Conservation (phyloP, 2,113 vertebrate genomes). For the Phylloscopus whistleri region DNA sequence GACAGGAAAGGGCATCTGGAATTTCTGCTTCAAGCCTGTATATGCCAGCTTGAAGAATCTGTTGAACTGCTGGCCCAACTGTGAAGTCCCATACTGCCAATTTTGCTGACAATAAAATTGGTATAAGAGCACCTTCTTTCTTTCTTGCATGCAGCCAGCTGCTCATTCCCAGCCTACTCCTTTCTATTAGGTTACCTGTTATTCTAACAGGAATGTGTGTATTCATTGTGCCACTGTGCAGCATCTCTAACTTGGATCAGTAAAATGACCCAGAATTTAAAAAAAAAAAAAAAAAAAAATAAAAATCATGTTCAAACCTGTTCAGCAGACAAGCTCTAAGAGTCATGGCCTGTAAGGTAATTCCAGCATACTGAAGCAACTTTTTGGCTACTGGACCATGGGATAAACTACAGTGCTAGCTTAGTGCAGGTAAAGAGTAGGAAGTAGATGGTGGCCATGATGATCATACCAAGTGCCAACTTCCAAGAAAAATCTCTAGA, state of each 20-base stretch:
- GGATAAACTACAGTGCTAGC: not conserved
- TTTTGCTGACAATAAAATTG: not conserved
- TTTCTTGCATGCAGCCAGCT: not conserved
- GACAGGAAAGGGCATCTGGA: not conserved
- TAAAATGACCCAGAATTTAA: not conserved
- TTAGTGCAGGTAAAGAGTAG: not conserved
- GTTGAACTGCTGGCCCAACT: not conserved
- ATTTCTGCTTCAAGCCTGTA: not conserved
- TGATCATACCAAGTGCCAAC: not conserved
- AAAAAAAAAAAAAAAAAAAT: not conserved
- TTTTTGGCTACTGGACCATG: not conserved
- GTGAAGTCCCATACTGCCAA: not conserved
- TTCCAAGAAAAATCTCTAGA: not conserved
- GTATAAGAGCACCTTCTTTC: not conserved
- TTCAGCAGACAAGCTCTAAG: not conserved
- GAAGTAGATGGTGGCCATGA: not conserved
- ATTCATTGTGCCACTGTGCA: not conserved
- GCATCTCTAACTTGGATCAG: not conserved
- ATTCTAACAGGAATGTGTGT: not conserved
- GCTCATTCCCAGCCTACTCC: not conserved
- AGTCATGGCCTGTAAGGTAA: not conserved
- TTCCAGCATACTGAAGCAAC: not conserved
- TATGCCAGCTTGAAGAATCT: not conserved
- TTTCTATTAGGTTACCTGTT: not conserved
- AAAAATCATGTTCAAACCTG: not conserved